These are phyloP conservation scores for Poecilia picta DNA, from an alignment of 2,797 vertebrate species.

Conservation along the genomic window DNA sequence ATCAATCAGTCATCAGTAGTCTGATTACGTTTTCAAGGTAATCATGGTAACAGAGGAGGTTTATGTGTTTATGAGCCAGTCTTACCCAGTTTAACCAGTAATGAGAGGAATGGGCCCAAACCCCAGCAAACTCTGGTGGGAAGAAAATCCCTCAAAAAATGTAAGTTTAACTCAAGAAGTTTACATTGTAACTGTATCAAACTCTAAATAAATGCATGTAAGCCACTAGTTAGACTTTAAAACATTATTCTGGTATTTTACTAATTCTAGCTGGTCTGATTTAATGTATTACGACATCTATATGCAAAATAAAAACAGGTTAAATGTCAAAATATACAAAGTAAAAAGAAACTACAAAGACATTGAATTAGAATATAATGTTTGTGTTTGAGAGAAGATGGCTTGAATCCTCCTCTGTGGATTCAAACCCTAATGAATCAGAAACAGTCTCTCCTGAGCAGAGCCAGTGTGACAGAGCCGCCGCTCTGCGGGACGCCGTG, in stretches of 20 bases:
- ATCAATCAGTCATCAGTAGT: no score
- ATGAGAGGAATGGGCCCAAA: no score
- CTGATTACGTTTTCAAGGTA: no score
- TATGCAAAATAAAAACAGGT: background rate
- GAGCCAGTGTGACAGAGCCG: constrained; percentile 14
- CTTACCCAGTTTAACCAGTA: no score
- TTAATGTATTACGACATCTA: background rate
- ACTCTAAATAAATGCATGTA: no score
- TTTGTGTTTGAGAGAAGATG: background rate
- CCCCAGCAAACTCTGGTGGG: no score
- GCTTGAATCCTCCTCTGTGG: background rate
- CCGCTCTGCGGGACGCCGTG: constrained; percentile 17
- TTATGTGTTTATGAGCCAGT: no score
- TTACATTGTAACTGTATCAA: background rate
- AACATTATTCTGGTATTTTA: background rate
- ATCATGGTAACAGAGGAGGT: no score
- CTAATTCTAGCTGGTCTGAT: background rate
- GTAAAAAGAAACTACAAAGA: background rate
- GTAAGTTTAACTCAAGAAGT: background rate
- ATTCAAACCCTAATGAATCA: background rate
- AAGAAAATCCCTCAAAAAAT: no score
- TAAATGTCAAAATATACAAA: background rate
- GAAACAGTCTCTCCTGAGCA: background rate
- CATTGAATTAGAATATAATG: background rate
- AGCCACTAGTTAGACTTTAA: background rate